phyloP scores from a whole-genome alignment of 2,113 vertebrate genomes.

The Megalops atlanticus region DNA sequence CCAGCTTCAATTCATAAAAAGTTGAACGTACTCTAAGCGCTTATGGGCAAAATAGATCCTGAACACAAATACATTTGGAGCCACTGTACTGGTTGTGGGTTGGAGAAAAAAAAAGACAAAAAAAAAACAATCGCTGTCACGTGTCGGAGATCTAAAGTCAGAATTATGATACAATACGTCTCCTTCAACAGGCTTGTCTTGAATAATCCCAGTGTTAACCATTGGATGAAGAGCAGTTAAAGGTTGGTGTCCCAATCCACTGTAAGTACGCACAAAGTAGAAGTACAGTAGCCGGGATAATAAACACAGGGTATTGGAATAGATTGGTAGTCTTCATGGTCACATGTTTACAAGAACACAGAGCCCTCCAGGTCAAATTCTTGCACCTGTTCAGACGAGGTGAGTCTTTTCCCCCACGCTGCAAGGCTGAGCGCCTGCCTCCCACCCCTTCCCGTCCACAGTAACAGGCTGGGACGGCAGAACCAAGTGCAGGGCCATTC shows the following conservation, averaged over 20 bases:
- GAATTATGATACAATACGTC: neutral
- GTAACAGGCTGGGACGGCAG: neutral
- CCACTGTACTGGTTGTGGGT: slow-evolving; percentile 6
- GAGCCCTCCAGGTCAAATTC: slow-evolving; percentile 39
- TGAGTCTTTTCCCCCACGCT: neutral
- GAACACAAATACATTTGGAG: slow-evolving; percentile 53
- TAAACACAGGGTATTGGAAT: slow-evolving; percentile 36
- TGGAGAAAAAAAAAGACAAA: slow-evolving; percentile 25
- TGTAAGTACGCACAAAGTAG: slow-evolving; percentile 19
- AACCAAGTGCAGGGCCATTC: neutral
- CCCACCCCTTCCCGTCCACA: neutral
- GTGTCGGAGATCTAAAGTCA: slow-evolving; percentile 10
- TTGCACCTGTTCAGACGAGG: neutral
- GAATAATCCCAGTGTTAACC: slow-evolving; percentile 40
- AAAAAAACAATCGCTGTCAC: neutral
- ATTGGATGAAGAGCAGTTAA: neutral
- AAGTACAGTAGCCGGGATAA: slow-evolving; percentile 2
- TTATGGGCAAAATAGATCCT: slow-evolving; percentile 35
- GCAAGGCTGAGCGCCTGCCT: neutral
- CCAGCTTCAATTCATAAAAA: slow-evolving; percentile 51
- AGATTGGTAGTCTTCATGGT: slow-evolving; percentile 44
- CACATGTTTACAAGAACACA: slow-evolving; percentile 37
- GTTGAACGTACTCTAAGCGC: slow-evolving; percentile 57
- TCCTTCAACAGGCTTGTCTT: neutral
- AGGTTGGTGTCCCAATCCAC: slow-evolving; percentile 10